These are phyloP conservation scores for Loripinus fragilis DNA, from an alignment of 2,888 invertebrate genomes.

Conservation along the genomic window DNA sequence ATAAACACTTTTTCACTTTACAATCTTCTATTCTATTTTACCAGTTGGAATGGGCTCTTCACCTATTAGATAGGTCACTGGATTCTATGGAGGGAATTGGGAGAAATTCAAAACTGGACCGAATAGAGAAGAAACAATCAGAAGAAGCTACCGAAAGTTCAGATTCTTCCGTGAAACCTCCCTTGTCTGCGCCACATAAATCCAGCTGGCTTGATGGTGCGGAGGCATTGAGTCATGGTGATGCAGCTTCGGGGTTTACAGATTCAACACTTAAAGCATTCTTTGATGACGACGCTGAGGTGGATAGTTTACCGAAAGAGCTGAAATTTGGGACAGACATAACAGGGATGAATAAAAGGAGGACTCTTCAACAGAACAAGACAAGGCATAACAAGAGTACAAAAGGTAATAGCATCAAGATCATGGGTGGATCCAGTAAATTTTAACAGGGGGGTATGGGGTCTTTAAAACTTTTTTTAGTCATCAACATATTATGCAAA, in stretches of 20 bases:
- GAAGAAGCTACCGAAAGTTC: neutral
- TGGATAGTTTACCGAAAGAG: neutral
- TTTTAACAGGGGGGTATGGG: too few relatives aligned
- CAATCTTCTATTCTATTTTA: neutral
- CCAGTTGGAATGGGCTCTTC: constrained; percentile 55
- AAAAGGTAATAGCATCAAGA: too few relatives aligned
- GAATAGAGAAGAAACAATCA: neutral
- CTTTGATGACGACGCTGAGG: neutral
- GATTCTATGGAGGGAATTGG: constrained; percentile 10
- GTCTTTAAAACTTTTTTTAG: too few relatives aligned
- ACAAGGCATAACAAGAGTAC: neutral
- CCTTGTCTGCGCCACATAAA: neutral
- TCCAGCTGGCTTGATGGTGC: neutral
- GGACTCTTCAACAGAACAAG: neutral
- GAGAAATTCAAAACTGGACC: neutral
- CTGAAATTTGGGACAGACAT: neutral
- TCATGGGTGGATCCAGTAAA: too few relatives aligned
- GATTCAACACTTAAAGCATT: neutral
- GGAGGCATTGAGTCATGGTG: neutral
- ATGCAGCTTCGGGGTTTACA: neutral
- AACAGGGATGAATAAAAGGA: neutral
- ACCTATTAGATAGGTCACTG: constrained; percentile 41
- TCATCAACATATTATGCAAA: too few relatives aligned
- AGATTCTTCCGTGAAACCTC: neutral
- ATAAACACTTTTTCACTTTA: too few relatives aligned